Evolutionary conservation across 2,888 invertebrate species (phyloP).

Genomic region (Drosophila quinaria): DNA sequence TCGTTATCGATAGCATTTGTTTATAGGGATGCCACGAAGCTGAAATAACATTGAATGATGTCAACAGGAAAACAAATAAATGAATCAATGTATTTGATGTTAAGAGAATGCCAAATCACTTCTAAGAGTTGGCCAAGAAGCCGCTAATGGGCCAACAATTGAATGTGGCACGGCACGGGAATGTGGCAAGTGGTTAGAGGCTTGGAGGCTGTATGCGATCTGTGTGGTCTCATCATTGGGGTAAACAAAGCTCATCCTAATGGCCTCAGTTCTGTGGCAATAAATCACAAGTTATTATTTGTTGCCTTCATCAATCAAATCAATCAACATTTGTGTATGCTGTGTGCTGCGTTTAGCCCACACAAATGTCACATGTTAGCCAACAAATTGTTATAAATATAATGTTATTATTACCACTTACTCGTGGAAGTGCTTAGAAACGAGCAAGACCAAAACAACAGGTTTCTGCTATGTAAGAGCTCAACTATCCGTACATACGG

Average conservation of each 20-base stretch:
- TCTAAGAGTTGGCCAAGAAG: conserved; percentile 25
- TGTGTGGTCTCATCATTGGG: conserved; percentile 13
- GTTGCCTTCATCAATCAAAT: conserved; percentile 71
- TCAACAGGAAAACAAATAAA: conserved; percentile 30
- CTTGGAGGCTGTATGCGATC: neutral
- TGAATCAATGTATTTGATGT: conserved; percentile 23
- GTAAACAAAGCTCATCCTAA: conserved; percentile 36
- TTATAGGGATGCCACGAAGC: neutral
- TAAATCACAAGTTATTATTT: conserved; percentile 67
- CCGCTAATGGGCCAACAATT: conserved; percentile 43
- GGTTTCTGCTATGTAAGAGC: conserved; percentile 24
- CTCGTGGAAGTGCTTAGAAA: conserved; percentile 10
- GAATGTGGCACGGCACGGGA: neutral
- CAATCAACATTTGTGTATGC: conserved; percentile 40
- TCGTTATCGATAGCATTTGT: neutral
- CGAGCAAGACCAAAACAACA: conserved; percentile 21
- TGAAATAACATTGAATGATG: conserved; percentile 34
- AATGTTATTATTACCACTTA: conserved; percentile 48
- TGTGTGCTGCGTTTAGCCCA: conserved; percentile 6
- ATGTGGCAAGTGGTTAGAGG: neutral
- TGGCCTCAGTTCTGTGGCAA: conserved; percentile 44
- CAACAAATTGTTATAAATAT: conserved; percentile 57
- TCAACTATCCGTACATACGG: conserved; percentile 13
- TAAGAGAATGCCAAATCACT: conserved; percentile 30
- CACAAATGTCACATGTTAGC: conserved; percentile 29